Percentiles rank a stretch among this genome's conserved stretches.
Evolutionary conservation across 2,797 vertebrate species (phyloP).

Genomic region (Valencia hispanica): DNA sequence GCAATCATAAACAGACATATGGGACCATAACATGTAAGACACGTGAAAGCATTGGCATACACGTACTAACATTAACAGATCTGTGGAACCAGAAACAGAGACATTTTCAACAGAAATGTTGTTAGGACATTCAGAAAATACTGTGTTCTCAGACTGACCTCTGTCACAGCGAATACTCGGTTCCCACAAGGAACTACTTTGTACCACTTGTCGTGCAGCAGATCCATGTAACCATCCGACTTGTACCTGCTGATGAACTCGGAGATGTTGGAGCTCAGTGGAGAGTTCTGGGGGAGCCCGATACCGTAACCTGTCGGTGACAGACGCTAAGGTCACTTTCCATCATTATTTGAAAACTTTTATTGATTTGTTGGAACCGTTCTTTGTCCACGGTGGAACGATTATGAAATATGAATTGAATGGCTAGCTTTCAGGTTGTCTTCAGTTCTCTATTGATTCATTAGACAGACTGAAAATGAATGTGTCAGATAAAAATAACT

Average conservation of each 20-base stretch:
- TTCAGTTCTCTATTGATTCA: neutral
- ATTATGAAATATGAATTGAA: neutral
- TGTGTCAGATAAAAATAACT: neutral
- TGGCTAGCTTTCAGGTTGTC: neutral
- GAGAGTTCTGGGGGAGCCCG: conserved; percentile 92
- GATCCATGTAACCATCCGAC: conserved; percentile 94
- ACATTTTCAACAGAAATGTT: neutral
- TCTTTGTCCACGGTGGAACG: too few relatives aligned
- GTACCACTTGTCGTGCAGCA: conserved; percentile 97
- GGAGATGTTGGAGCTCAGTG: conserved; percentile 90
- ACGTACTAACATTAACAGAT: too few relatives aligned
- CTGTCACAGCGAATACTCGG: conserved; percentile 91
- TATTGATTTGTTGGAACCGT: neutral
- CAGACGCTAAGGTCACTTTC: neutral
- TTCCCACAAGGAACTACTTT: conserved; percentile 95
- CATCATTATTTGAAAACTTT: neutral
- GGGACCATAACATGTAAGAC: too few relatives aligned
- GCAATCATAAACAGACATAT: too few relatives aligned
- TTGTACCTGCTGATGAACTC: conserved; percentile 95
- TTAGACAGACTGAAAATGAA: too few relatives aligned
- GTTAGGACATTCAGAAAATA: neutral
- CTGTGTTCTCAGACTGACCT: conserved; percentile 79
- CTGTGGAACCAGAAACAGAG: too few relatives aligned
- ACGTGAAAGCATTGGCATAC: too few relatives aligned
- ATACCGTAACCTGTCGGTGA: conserved; percentile 88